Percentiles rank a stretch among this genome's conserved stretches.
phyloP scores from a whole-genome alignment of 2,797 vertebrate genomes.

The Alfaro cultratus region DNA sequence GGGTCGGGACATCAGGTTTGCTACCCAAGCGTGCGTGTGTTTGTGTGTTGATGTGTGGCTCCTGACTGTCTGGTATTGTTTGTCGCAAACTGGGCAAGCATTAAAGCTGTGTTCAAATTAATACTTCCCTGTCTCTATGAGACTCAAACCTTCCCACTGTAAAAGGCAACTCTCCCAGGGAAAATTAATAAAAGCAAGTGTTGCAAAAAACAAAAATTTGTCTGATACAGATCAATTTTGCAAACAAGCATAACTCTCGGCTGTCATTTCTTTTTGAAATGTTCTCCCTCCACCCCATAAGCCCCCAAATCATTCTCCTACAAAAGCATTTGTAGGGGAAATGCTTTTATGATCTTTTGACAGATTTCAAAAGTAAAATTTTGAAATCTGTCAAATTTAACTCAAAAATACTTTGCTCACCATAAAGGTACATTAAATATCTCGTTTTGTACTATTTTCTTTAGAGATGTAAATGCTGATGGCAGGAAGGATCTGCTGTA shows the following conservation, averaged over 20 bases:
- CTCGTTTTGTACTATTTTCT: too few species aligned
- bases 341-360: too few species aligned
- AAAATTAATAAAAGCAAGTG: background rate
- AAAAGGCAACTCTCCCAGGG: background rate
- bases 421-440: too few species aligned
- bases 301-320: background rate
- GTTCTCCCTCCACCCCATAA: too few species aligned
- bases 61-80: constrained; percentile 45
- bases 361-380: background rate
- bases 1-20: constrained; percentile 25
- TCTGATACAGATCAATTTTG: background rate
- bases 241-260: background rate
- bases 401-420: too few species aligned
- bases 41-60: constrained; percentile 22
- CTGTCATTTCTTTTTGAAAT: background rate
- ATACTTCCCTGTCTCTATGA: constrained; percentile 29
- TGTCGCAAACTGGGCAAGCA: constrained; percentile 20
- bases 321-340: background rate
- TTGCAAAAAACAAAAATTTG: background rate
- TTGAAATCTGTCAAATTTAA: background rate
- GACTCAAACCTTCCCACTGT: background rate
- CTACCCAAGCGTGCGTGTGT: constrained; percentile 7
- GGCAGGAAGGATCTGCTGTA: too few species aligned
- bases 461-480: too few species aligned
- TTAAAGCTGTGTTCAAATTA: constrained; percentile 14